Evolutionary conservation across 2,113 vertebrate species (phyloP), one percentile per base, ranked within the genome.

Genomic region (Varanus salvator): DNA sequence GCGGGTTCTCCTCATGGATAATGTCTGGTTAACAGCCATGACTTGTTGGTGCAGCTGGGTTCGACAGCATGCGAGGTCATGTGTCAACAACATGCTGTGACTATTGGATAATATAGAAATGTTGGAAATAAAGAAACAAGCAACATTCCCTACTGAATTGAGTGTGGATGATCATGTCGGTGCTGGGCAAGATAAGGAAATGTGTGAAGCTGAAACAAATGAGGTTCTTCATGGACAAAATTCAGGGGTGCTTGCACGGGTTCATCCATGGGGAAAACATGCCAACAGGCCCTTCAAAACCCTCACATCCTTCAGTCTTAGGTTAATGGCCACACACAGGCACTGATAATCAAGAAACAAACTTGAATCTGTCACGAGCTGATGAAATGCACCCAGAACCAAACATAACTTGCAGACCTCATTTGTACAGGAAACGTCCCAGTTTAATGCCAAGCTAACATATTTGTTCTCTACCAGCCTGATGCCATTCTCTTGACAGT

Each of bases 391-490:
- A 80, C 44, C 64, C 50, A 8, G 31, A 71, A 71, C 15, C 54
- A 48, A 54, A 44, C 17, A 38, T 54, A 23, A 57, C 54, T 76
- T 44, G 31, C 64, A 84, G 15, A 27, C 15, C 34, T 84, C 38
- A 14, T 71, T 71, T 5, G 9, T 71, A 44, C 7, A 21, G 52
- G 29, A 3, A 21, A 31, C 3, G 34, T 81, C 52, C n/a, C 86
- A 48, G 21, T 27, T 23, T 66, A 29, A 31, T 17, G 57, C 5
- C 4, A 21, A 90, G 94, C 94, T 90, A 81, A 91, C 93, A 93
- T 92, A 94, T 93, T 92, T 1, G 92, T 95, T 90, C 66, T 68
- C 44, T 50, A 71, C 94, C 95, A 76, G 85, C 89, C 93, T 91
- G 89, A 93, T 89, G 89, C 92, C 87, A 85, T 87, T 93, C 78